These are phyloP conservation scores for Remorina albescens DNA, from an alignment of 2,797 vertebrate genomes.

Conservation along the genomic window DNA sequence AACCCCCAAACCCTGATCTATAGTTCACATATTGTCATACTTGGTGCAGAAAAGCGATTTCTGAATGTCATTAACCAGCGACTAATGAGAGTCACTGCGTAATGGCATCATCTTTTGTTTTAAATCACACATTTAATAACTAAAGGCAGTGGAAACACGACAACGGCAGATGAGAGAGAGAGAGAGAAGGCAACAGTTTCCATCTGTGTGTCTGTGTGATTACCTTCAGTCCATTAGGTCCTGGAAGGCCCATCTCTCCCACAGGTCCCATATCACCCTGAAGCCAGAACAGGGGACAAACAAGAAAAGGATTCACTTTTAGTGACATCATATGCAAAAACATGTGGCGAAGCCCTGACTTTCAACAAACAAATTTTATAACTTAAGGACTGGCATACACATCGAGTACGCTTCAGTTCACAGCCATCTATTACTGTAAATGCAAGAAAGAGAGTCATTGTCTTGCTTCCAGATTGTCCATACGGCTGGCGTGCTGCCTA, in stretches of 20 bases:
- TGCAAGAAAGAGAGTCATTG: slow-evolving; percentile 26
- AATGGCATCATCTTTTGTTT: slow-evolving; percentile 5
- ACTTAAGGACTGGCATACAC: not conserved
- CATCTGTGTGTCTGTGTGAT: slow-evolving; percentile 47
- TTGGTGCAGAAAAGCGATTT: not conserved
- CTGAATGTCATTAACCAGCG: not conserved
- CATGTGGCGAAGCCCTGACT: slow-evolving; percentile 9
- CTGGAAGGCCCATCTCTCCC: slow-evolving; percentile 91
- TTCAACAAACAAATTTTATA: slow-evolving; percentile 11
- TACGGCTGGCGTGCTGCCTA: slow-evolving; percentile 5
- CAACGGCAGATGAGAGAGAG: slow-evolving; percentile 8
- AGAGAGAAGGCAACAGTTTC: slow-evolving; percentile 26
- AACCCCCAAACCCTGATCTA: not conserved
- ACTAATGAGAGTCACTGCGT: slow-evolving; percentile 1
- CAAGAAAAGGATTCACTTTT: slow-evolving; percentile 24
- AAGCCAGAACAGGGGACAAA: slow-evolving; percentile 69
- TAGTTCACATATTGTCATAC: not conserved
- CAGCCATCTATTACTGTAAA: slow-evolving; percentile 27
- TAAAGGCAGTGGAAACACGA: slow-evolving; percentile 8
- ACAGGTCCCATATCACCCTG: slow-evolving; percentile 94
- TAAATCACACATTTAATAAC: not conserved
- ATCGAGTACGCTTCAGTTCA: slow-evolving; percentile 14
- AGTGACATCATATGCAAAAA: slow-evolving; percentile 31
- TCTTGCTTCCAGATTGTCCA: slow-evolving; percentile 38
- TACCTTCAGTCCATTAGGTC: slow-evolving; percentile 97